A percentile compares a stretch with the other conserved stretches of the same genome.
Conservation (phyloP, 2,797 vertebrate species). For the Enteromius treurensis region DNA sequence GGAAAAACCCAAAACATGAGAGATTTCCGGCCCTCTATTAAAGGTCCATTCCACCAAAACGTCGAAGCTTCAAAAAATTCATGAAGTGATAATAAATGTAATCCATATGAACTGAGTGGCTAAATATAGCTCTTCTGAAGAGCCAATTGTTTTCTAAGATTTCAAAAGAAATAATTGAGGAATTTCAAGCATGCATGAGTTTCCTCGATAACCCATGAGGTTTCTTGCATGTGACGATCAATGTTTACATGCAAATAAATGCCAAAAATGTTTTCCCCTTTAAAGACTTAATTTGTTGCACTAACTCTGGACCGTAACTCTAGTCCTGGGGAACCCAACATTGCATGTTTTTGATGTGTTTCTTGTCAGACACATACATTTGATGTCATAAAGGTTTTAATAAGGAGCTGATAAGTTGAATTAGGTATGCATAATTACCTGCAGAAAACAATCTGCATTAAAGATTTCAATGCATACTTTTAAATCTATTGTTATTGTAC, state of each 20-base stretch:
- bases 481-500: neutral
- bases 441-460: neutral
- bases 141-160: neutral
- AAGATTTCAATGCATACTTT: neutral
- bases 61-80: neutral
- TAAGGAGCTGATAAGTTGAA: neutral
- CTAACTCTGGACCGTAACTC: neutral
- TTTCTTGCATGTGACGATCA: neutral
- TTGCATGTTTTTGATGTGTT: neutral
- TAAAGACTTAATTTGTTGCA: neutral
- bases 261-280: neutral
- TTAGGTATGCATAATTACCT: neutral
- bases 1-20: neutral
- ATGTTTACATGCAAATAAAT: neutral
- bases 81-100: neutral
- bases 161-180: neutral
- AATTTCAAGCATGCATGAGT: neutral
- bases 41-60: neutral
- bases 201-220: neutral
- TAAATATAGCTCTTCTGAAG: neutral
- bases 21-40: neutral
- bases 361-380: neutral
- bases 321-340: neutral
- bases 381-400: neutral
- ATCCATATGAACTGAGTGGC: neutral